Base-by-base conservation (phyloP, 2,888 invertebrate genomes). In the Phalera bucephala region DNA sequence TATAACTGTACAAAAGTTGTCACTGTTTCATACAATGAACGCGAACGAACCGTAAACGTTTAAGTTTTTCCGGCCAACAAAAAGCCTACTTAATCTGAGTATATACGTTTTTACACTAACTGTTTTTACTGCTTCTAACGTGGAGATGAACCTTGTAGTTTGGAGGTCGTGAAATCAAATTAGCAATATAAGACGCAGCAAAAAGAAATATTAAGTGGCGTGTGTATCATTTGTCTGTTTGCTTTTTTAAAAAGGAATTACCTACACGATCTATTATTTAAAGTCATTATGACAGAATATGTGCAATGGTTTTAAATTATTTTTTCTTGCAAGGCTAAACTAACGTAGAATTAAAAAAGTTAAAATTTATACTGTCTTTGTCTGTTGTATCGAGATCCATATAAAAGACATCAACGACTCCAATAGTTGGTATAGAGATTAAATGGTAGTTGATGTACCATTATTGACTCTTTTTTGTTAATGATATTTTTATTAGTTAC, bases 161-260 rank as follows among this genome's bases (percentile, higher is more conserved):
- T 58, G 54, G 63, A 72, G 70, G 72, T 65, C 69, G 56, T 62
- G 61, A 62, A 69, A 67, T 60, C 36, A 54, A 69, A 69, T 70
- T 58, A 62, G 47, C 48, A 43, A 31, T 49, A 20, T 43, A 40
- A 36, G 30, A 39, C 32, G 36, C 19, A 25, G 36, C 40, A 55
- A 33, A 25, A 15, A 25, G 8, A 10, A 5, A 3, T 10, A 22
- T 22, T 22, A 22, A 22, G 5, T 22, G 22, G 32, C 31, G 35
- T 28, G 23, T 36, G 40, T 32, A 45, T 36, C 41, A 42, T 51
- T 48, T 32, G 34, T 25, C 7, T 25, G 8, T 13, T 25, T 25
- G 10, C 8, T 13, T 4, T n/a, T 2, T 12, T 7, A 12, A 11
- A 13, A 25, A 25, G 2, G 3, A 13, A 25, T 12, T 12, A 25